Base-by-base conservation (phyloP, 2,113 vertebrate genomes). In the Neogobius melanostomus region DNA sequence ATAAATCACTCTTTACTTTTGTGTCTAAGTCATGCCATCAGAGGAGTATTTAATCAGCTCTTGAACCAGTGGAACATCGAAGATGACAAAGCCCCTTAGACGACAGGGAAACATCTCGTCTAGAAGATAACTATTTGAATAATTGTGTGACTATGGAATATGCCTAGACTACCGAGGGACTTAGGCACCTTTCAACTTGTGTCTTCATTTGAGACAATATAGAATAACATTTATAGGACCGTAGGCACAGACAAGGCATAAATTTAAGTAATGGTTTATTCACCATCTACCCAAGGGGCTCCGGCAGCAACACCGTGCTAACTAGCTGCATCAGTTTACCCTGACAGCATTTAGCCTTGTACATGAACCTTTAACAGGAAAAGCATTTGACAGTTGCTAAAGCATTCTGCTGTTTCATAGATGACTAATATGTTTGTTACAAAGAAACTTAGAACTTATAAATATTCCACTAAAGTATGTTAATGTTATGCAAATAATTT, bases 381-480 rank as follows among this genome's bases (percentile, higher is more conserved):
- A 44, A 14, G 59, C 42, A 6, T 16, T 5, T 61, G 59, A 61
- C 59, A 61, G 36, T 44, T 7, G 59, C 42, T n/a, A 15, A 45
- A 7, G 8, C 14, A 44, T 61, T n/a, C 14, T 61, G 59, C 59
- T 61, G 43, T 45, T 61, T 44, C 14, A 61, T 44, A 15, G 59
- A 44, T 44, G 14, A 45, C 59, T 44, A 44, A 44, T n/a, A 61
- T 61, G 16, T 61, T 61, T 61, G 59, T 61, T 61, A 43, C 14
- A 43, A 14, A 61, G 59, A 44, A 61, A 61, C 15, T 61, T 61
- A 61, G 42, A 15, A 61, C 15, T 61, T 61, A 61, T 61, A 61
- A 61, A 61, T 61, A 61, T 44, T 61, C 59, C 44, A 61, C 59
- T n/a, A 61, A 61, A 44, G 59, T 61, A 61, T 61, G 59, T 61